Base-by-base conservation (phyloP, 37 sponge, comb jelly and placozoan species). In the Aphrocallistes beatrix region DNA sequence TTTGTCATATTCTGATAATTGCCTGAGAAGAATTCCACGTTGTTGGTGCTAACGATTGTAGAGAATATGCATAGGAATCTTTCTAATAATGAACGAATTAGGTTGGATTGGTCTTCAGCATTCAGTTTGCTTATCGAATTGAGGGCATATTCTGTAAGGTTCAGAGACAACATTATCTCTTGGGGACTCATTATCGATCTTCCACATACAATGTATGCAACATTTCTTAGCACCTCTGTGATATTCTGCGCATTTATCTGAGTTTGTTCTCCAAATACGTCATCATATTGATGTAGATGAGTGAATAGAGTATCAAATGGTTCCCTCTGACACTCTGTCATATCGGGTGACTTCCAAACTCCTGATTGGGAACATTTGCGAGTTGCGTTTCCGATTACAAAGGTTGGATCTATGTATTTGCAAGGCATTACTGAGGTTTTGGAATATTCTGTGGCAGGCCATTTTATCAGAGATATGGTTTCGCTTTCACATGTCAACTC, bases 401-500 rank as follows among this genome's bases (percentile, higher is more conserved):
- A 60, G 25, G 75, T 25, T 32, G 75, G 75, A 60, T 60, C 75
- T 25, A 60, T 60, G 75, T 60, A 60, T 60, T 60, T 19, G n/a
- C 75, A 60, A 32, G 75, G 75, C 75, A 60, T 60, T 60, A 60
- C 34, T 19, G 75, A 19, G 3, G 75, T 60, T 60, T 60, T 21
- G 75, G 75, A 60, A 13, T 60, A 60, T 60, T 13, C 75, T 60
- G 75, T 60, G 25, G 75, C 75, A 3, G 75, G 75, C 75, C 75
- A 60, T 32, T 60, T 60, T 60, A 60, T 60, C n/a, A 19, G 75
- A 19, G 75, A 60, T 32, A 60, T 60, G 25, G 25, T 60, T 60
- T 60, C 75, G n/a, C 75, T 60, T 60, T 60, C 75, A 60, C 75
- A 60, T 28, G 75, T 60, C 75, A 60, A 60, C 75, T 60, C 75